Percentiles rank a stretch among this genome's conserved stretches.
phyloP scores from a whole-genome alignment of 2,797 vertebrate genomes.

The Gila robusta region DNA sequence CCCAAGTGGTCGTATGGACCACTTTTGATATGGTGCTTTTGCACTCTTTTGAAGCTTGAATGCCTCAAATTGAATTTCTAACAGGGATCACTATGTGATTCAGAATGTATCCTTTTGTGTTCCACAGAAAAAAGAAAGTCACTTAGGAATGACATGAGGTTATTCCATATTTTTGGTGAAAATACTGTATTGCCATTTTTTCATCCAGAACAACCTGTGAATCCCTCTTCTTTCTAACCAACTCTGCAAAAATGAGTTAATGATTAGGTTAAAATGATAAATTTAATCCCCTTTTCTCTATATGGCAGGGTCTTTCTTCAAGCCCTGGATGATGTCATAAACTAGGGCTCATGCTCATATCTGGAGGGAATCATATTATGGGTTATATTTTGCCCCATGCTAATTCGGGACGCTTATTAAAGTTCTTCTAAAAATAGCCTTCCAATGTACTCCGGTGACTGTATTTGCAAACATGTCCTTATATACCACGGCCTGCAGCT shows the following conservation, averaged over 20 bases:
- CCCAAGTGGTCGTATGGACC: neutral
- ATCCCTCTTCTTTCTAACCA: neutral
- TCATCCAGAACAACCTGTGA: neutral
- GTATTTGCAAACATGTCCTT: constrained; percentile 63
- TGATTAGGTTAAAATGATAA: constrained; percentile 14
- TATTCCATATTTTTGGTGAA: neutral
- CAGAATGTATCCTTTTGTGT: neutral
- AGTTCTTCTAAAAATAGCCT: constrained; percentile 54
- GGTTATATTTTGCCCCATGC: constrained; percentile 52
- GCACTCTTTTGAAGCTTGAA: neutral
- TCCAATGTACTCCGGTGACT: constrained; percentile 18
- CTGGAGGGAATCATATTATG: constrained; percentile 48
- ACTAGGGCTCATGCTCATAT: constrained; percentile 57
- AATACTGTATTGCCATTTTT: neutral
- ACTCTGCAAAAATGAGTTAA: neutral
- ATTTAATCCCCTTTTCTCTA: constrained; percentile 33
- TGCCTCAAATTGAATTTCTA: neutral
- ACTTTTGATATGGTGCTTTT: neutral
- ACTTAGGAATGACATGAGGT: neutral
- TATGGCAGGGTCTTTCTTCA: constrained; percentile 45
- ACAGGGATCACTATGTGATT: neutral
- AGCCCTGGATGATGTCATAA: constrained; percentile 31
- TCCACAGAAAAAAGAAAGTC: neutral
- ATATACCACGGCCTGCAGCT: constrained; percentile 34
- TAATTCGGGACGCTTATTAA: constrained; percentile 43